Base-by-base conservation (phyloP, 2,888 invertebrate genomes). In the Sphaerolaimus hirsutus region DNA sequence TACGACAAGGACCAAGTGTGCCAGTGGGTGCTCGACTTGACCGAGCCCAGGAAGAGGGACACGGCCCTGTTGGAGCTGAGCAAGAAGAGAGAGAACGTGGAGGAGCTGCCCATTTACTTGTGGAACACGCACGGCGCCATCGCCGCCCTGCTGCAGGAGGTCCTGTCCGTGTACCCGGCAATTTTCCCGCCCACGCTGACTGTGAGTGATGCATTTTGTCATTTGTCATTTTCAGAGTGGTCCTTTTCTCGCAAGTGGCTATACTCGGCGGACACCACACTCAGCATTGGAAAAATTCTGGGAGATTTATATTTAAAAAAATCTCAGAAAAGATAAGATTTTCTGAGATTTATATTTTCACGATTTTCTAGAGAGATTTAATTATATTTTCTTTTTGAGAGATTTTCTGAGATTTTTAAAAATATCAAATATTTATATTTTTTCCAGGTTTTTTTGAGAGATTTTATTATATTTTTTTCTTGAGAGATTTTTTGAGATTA, bases 51-150 rank as follows among this genome's bases (percentile, higher is more conserved):
- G 57, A 89, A 86, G 0, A 73, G 93, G 42, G 93, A 97, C 70
- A 83, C 81, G 69, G 93, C 97, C 32, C 71, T 97, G n/a, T 70
- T 87, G 44, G 93, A 97, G 68, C 70, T 97, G 36, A 78, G 81
- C 58, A 80, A 80, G 61, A 80, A 81, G 58, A 71, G 81, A 14
- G 81, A 82, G 65, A 75, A 82, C 44, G 87, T 93, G 25, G 83
- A 84, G 25, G 93, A 99, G 64, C 69, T 99, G 56, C 93, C 97
- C 2, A 87, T 91, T 0, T 84, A 97, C 83, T 68, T 99, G 52
- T 99, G 97, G 97, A 81, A 97, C 66, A 86, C 86, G 52, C 87
- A 87, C 66, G 89, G 89, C n/a, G 86, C 86, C 2, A 83, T 81
- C 49, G 83, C 91, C 37, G 89, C 91, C 35, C 70, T 99, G 41